Conservation (phyloP, 2,888 invertebrate genomes). For the Eupithecia dodoneata region DNA sequence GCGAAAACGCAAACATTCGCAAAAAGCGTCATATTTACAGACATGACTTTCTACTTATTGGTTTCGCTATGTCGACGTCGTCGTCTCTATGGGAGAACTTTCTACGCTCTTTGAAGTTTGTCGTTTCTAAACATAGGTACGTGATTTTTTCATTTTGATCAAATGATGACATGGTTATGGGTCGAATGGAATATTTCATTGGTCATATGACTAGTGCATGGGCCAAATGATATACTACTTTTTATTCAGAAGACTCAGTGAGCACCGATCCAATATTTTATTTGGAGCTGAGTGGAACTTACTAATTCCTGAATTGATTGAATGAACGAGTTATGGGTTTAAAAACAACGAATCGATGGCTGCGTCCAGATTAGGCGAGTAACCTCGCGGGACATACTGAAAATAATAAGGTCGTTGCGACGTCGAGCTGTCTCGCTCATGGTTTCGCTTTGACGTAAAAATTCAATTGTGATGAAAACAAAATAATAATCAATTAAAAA, state of each 20-base stretch:
- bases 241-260: not conserved
- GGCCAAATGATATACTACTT: not conserved
- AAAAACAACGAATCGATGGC: not conserved
- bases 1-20: conserved; percentile 4
- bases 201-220: not conserved
- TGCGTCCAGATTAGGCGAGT: not conserved
- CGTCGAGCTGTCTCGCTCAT: too few species aligned
- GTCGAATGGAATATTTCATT: not conserved
- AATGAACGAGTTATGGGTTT: not conserved
- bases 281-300: not conserved
- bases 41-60: conserved; percentile 5
- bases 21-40: not conserved
- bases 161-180: not conserved
- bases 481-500: not conserved
- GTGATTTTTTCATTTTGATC: not conserved
- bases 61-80: not conserved
- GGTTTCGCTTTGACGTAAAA: not conserved
- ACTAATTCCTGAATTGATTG: not conserved
- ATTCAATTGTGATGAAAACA: not conserved
- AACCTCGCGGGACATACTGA: not conserved
- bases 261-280: not conserved
- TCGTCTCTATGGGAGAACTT: not conserved
- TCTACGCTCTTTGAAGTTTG: not conserved
- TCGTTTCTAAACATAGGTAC: not conserved
- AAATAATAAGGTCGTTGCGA: too few species aligned